Percentiles rank a stretch among this genome's conserved stretches.
Conservation (phyloP, 2,888 invertebrate genomes). For the Fabriciana adippe region DNA sequence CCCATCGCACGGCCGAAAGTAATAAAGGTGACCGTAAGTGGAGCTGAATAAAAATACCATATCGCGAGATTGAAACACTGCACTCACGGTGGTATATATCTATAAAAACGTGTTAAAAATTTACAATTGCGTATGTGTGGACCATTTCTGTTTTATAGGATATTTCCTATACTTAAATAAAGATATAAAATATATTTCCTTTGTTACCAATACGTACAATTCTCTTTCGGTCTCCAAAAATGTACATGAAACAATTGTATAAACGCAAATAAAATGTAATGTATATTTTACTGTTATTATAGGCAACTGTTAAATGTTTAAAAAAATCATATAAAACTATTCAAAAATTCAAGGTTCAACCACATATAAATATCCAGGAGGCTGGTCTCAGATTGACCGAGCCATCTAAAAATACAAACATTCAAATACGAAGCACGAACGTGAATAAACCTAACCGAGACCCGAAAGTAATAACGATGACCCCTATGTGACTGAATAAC, state of each 20-base stretch:
- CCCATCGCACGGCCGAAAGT: constrained; percentile 23
- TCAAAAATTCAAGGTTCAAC: too few species aligned
- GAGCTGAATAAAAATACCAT: constrained; percentile 22
- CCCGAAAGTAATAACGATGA: constrained; percentile 21
- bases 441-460: constrained; percentile 15
- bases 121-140: constrained; percentile 15
- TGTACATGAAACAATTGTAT: constrained; percentile 8
- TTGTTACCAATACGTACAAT: constrained; percentile 16
- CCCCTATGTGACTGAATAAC: constrained; percentile 22
- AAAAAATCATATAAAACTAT: background rate
- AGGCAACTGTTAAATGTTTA: background rate
- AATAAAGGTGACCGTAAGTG: constrained; percentile 29
- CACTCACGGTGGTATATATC: constrained; percentile 13
- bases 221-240: constrained; percentile 3
- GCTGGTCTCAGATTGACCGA: background rate
- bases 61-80: constrained; percentile 24
- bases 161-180: constrained; percentile 16
- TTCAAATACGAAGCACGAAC: constrained; percentile 8
- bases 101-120: constrained; percentile 27
- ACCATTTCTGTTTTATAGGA: constrained; percentile 10
- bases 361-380: background rate
- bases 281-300: too few species aligned
- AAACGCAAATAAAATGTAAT: background rate
- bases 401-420: constrained; percentile 4
- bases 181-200: constrained; percentile 20